phyloP scores from a whole-genome alignment of 2,888 invertebrate genomes.

The Dryobotodes eremita region DNA sequence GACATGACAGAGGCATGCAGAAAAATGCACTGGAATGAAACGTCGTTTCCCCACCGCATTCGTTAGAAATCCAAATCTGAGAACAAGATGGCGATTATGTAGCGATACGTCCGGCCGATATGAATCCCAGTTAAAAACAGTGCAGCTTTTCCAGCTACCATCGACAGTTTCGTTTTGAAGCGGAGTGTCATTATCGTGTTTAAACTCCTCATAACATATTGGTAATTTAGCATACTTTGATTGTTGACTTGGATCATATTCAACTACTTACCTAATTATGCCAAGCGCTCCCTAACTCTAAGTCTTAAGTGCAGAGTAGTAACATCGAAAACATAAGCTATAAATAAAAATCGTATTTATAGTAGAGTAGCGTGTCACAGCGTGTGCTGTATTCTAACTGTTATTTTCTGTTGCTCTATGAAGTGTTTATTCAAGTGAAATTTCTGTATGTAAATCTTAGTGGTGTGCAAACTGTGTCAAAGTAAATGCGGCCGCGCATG shows the following conservation, averaged over 20 bases:
- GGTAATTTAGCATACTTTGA: too few species aligned
- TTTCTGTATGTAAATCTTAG: conserved; percentile 31
- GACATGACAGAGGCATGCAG: neutral
- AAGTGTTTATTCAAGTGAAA: neutral
- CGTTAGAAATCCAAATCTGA: neutral
- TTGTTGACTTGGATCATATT: too few species aligned
- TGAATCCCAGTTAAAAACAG: neutral
- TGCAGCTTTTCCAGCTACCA: neutral
- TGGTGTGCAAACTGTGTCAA: conserved; percentile 42
- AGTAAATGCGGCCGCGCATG: conserved; percentile 50
- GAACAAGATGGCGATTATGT: neutral
- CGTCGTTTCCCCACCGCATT: neutral
- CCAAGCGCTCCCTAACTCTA: too few species aligned
- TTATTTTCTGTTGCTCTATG: neutral
- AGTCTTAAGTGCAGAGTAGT: too few species aligned
- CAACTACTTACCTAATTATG: too few species aligned
- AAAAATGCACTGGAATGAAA: too few species aligned
- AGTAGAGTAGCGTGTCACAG: too few species aligned
- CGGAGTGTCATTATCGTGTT: neutral
- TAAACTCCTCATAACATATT: too few species aligned
- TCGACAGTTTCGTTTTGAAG: neutral
- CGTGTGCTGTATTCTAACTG: neutral
- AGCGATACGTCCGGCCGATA: too few species aligned
- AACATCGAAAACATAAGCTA: too few species aligned
- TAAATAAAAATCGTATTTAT: too few species aligned